phyloP scores from a whole-genome alignment of 2,113 vertebrate genomes.

The Toxotes chatareus region DNA sequence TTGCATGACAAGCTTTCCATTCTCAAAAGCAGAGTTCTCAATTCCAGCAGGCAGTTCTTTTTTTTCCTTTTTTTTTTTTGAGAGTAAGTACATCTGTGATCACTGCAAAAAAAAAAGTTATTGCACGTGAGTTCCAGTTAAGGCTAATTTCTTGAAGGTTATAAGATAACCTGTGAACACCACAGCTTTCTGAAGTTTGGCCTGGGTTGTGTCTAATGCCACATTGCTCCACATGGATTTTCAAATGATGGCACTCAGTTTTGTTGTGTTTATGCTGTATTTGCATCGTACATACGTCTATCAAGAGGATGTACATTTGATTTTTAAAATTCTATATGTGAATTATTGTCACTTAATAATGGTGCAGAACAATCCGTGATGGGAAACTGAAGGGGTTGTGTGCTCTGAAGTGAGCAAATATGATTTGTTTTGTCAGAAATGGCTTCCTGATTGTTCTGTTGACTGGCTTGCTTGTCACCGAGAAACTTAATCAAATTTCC shows the following conservation, averaged over 20 bases:
- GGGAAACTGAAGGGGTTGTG: neutral
- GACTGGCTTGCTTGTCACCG: slow-evolving; percentile 43
- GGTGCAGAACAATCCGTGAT: neutral
- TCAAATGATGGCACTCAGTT: neutral
- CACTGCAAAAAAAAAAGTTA: too few relatives aligned
- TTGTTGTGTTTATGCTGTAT: neutral
- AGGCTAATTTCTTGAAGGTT: too few relatives aligned
- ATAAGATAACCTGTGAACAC: too few relatives aligned
- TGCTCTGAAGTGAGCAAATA: slow-evolving; percentile 19
- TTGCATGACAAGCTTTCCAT: neutral
- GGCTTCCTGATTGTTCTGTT: slow-evolving; percentile 33
- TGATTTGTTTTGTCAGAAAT: slow-evolving; percentile 36
- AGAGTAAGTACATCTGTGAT: too few relatives aligned
- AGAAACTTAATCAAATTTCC: slow-evolving; percentile 56
- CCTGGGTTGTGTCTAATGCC: too few relatives aligned
- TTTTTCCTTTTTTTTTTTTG: too few relatives aligned
- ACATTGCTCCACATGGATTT: too few relatives aligned
- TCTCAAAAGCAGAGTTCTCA: neutral
- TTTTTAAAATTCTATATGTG: neutral
- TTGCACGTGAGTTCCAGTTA: too few relatives aligned
- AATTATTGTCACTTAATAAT: neutral
- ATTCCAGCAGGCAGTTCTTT: neutral
- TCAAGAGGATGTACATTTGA: neutral
- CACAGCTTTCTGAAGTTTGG: too few relatives aligned
- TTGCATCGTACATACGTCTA: neutral